These are phyloP conservation scores for Leptatherina wallacei DNA, from an alignment of 2,797 vertebrate genomes.

Conservation along the genomic window DNA sequence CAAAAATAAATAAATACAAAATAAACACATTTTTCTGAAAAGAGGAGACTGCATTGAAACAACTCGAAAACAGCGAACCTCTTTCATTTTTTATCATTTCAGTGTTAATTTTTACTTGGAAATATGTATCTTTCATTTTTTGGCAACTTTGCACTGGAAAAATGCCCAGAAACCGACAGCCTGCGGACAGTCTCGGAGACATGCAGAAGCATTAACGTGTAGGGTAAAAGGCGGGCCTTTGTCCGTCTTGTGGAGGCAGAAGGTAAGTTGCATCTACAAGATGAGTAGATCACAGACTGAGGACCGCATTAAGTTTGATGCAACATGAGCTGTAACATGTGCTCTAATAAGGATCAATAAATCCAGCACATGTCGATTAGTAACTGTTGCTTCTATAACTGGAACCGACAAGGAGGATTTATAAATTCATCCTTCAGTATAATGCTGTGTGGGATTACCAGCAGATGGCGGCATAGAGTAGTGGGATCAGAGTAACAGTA, in stretches of 20 bases:
- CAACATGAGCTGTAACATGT: conserved; percentile 23
- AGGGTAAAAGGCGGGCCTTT: conserved; percentile 22
- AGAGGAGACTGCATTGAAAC: conserved; percentile 52
- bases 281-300: conserved; percentile 27
- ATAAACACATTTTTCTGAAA: conserved; percentile 65
- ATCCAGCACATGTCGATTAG: conserved; percentile 24
- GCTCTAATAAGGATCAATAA: conserved; percentile 13
- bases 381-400: conserved; percentile 19
- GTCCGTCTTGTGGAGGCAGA: conserved; percentile 26
- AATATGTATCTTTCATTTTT: conserved; percentile 46
- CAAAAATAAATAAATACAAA: conserved; percentile 83
- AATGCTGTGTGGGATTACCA: conserved; percentile 51
- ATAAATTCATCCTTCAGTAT: conserved; percentile 50
- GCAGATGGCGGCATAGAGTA: conserved; percentile 51
- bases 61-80: conserved; percentile 51
- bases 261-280: background rate
- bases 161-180: conserved; percentile 61
- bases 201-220: conserved; percentile 17
- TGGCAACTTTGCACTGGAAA: conserved; percentile 82
- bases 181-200: conserved; percentile 32
- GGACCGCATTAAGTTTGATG: conserved; percentile 33
- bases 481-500: conserved; percentile 60
- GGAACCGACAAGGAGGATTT: conserved; percentile 31
- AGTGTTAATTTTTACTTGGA: conserved; percentile 53
- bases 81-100: conserved; percentile 48